A percentile compares a stretch with the other conserved stretches of the same genome.
Evolutionary conservation across 2,888 invertebrate genomes (phyloP).

Genomic region (Limenitis camilla): DNA sequence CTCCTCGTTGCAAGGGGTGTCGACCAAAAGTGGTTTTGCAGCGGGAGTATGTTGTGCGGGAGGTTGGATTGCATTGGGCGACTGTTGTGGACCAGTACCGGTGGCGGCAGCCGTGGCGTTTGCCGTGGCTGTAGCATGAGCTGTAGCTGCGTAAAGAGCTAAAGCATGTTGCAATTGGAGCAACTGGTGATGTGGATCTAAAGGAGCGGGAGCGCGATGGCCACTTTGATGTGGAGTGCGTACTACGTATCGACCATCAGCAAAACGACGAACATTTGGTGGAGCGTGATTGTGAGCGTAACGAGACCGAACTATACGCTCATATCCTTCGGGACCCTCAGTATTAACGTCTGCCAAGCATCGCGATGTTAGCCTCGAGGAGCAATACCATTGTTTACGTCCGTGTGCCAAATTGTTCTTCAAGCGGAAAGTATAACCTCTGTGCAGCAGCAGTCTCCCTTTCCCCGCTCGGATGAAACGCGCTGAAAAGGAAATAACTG

Average conservation of each 20-base stretch:
- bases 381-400: conserved; percentile 70
- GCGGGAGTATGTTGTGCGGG: conserved; percentile 47
- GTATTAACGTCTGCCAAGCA: conserved; percentile 69
- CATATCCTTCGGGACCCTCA: conserved; percentile 68
- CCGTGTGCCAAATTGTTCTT: conserved; percentile 71
- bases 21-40: conserved; percentile 61
- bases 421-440: conserved; percentile 67
- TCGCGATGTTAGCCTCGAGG: conserved; percentile 64
- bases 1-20: conserved; percentile 65
- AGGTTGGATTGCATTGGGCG: conserved; percentile 44
- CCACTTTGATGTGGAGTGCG: conserved; percentile 70
- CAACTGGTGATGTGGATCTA: conserved; percentile 67
- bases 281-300: conserved; percentile 69
- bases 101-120: conserved; percentile 43
- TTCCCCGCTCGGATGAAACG: conserved; percentile 70
- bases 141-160: conserved; percentile 64
- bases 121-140: conserved; percentile 61
- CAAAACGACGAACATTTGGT: conserved; percentile 67
- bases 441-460: conserved; percentile 61
- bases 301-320: conserved; percentile 67
- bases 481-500: conserved; percentile 40
- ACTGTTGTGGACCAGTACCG: conserved; percentile 42
- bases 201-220: conserved; percentile 63
- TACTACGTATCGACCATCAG: conserved; percentile 67
- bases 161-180: conserved; percentile 67